A percentile compares a stretch with the other conserved stretches of the same genome.
These are phyloP conservation scores for Theretra japonica DNA, from an alignment of 2,888 invertebrate species.

Conservation along the genomic window DNA sequence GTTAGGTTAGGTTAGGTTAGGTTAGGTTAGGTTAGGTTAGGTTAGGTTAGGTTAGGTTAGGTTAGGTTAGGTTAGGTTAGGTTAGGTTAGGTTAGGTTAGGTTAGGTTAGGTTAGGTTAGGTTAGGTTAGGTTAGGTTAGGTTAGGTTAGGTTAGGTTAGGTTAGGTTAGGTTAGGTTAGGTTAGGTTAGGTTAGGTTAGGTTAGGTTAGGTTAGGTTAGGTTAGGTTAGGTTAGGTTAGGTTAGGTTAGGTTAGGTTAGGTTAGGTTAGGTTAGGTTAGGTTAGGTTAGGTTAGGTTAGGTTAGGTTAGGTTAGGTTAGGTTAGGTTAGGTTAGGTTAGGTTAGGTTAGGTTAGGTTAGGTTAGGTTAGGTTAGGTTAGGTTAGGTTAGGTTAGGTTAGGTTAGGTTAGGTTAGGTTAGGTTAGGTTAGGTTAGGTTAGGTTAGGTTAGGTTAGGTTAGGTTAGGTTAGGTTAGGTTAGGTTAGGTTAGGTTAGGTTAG, in stretches of 20 bases:
- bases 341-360: slow-evolving; percentile 36
- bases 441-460: slow-evolving; percentile 30
- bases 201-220: slow-evolving; percentile 33
- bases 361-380: slow-evolving; percentile 37
- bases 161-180: no score
- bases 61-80: no score
- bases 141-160: no score
- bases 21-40: no score
- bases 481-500: slow-evolving; percentile 32
- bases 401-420: slow-evolving; percentile 31
- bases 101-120: no score
- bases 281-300: slow-evolving; percentile 34
- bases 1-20: no score
- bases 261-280: slow-evolving; percentile 34
- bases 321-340: slow-evolving; percentile 35
- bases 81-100: no score
- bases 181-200: no score
- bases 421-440: slow-evolving; percentile 30
- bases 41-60: no score
- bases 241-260: slow-evolving; percentile 24
- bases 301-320: slow-evolving; percentile 34
- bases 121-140: no score
- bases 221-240: slow-evolving; percentile 34
- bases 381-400: slow-evolving; percentile 33
- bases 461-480: slow-evolving; percentile 30